phyloP scores from a whole-genome alignment of 2,113 vertebrate species.

The Taxidea taxus region DNA sequence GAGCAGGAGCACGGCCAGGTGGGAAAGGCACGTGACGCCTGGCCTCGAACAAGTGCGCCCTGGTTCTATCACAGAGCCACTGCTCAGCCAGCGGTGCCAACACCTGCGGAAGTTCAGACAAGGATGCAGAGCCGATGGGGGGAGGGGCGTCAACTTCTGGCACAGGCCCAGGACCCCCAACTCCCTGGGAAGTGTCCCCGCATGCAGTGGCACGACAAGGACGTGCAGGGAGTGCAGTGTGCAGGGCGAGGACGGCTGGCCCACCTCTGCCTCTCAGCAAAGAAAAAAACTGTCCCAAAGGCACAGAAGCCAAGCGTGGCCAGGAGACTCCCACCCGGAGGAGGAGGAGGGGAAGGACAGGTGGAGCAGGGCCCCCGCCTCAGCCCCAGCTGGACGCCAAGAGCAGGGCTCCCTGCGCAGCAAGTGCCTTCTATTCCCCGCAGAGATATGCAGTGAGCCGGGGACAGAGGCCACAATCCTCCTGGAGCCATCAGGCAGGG shows the following conservation, averaged over 20 bases:
- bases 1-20: not conserved
- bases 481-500: rapidly evolving
- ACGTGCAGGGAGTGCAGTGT: too few species aligned
- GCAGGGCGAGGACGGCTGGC: rapidly evolving
- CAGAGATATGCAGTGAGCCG: rapidly evolving
- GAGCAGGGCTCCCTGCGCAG: rapidly evolving
- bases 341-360: not conserved
- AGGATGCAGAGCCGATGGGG: rapidly evolving
- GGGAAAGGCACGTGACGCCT: rapidly evolving
- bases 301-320: not conserved
- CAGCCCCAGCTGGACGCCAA: rapidly evolving
- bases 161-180: not conserved
- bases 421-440: not conserved
- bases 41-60: rapidly evolving
- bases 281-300: not conserved
- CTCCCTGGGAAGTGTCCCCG: rapidly evolving
- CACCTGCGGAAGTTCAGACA: rapidly evolving
- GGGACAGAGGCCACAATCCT: rapidly evolving
- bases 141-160: too few species aligned
- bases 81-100: rapidly evolving
- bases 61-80: rapidly evolving
- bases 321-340: not conserved
- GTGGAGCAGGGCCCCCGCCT: rapidly evolving
- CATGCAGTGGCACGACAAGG: rapidly evolving
- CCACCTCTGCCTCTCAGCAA: not conserved